These are phyloP conservation scores for Solenopsis invicta DNA, from an alignment of 1,140 invertebrate genomes.

Conservation along the genomic window DNA sequence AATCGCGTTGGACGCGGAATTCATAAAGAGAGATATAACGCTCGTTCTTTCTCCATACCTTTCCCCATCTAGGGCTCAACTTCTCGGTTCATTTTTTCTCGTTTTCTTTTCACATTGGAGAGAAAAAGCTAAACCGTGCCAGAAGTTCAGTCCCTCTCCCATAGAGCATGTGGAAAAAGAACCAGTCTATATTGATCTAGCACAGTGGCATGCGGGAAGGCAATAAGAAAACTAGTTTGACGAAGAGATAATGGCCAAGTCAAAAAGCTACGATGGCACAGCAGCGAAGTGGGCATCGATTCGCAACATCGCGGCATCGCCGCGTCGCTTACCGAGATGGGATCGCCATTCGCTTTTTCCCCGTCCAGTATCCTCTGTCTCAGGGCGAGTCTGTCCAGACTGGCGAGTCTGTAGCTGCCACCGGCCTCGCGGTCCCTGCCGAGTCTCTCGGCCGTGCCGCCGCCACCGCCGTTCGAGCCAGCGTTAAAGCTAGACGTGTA, in stretches of 20 bases:
- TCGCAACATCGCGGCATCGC: neutral
- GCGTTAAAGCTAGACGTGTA: conserved; percentile 89
- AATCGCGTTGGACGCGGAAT: neutral
- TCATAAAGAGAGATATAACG: too few species aligned
- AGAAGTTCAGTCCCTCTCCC: too few species aligned
- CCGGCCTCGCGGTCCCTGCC: conserved; percentile 88
- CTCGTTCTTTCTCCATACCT: too few species aligned
- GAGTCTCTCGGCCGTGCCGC: conserved; percentile 86
- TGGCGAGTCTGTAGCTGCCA: conserved; percentile 90
- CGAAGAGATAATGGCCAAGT: neutral
- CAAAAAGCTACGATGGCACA: neutral
- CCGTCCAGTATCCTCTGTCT: conserved; percentile 90
- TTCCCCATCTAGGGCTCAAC: too few species aligned
- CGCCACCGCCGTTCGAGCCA: conserved; percentile 86
- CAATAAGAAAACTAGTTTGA: too few species aligned
- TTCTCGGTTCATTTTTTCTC: too few species aligned
- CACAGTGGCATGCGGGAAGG: neutral
- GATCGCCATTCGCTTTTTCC: conserved; percentile 83
- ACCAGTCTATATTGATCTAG: neutral
- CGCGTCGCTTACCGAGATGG: conserved; percentile 83
- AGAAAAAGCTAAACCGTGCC: too few species aligned
- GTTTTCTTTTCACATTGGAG: too few species aligned
- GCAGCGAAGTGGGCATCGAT: neutral
- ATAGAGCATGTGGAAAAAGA: too few species aligned
- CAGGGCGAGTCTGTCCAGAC: conserved; percentile 90